A percentile compares a stretch with the other conserved stretches of the same genome.
Conservation (phyloP, 2,113 vertebrate genomes). For the Brachypteracias leptosomus region DNA sequence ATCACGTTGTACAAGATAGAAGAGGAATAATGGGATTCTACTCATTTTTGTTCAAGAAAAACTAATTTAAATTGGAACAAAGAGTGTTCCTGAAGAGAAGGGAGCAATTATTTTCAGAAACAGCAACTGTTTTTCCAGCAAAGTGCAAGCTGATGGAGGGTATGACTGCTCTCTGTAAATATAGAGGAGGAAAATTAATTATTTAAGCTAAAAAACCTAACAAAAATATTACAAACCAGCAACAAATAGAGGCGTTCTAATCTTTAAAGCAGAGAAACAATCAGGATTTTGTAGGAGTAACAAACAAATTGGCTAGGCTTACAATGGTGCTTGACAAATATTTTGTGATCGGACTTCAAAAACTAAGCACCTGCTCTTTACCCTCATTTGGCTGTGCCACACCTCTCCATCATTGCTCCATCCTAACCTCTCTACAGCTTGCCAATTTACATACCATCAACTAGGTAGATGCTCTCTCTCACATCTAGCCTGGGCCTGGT, state of each 20-base stretch:
- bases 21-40: neutral
- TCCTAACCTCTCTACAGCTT: neutral
- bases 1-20: neutral
- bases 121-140: neutral
- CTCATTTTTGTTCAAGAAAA: neutral
- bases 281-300: neutral
- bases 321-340: neutral
- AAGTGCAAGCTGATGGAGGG: neutral
- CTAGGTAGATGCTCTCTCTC: neutral
- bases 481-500: neutral
- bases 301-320: neutral
- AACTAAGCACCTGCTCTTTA: neutral
- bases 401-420: neutral
- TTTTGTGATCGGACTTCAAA: neutral
- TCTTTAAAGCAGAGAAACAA: neutral
- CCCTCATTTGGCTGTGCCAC: neutral
- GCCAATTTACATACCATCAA: neutral
- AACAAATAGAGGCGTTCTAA: neutral
- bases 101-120: neutral
- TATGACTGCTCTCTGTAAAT: neutral
- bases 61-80: neutral
- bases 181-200: neutral
- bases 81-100: neutral
- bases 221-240: neutral
- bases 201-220: neutral